Evolutionary conservation across 2,113 vertebrate species (phyloP).

Genomic region (Eolophus roseicapilla): DNA sequence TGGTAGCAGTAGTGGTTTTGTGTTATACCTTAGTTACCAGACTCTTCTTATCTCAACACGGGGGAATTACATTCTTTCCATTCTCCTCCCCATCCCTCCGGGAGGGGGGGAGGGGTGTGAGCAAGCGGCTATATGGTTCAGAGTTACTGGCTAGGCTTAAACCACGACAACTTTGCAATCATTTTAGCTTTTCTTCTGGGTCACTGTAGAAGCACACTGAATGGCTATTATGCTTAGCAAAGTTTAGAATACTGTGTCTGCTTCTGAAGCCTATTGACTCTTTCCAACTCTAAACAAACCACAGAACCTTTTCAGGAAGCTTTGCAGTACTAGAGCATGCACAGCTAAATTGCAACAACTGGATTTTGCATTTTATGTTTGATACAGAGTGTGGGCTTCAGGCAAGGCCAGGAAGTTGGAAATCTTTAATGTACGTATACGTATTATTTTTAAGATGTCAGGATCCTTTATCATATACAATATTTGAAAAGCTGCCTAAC

Average conservation of each 20-base stretch:
- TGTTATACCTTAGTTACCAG: too few species aligned
- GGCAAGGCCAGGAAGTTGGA: neutral
- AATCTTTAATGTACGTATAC: neutral
- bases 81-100: too few species aligned
- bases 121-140: too few species aligned
- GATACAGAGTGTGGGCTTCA: neutral
- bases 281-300: neutral
- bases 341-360: neutral
- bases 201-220: neutral
- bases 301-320: neutral
- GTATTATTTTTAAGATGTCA: neutral
- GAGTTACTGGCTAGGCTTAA: too few species aligned
- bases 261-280: neutral
- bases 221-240: neutral
- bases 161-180: neutral
- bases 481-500: neutral
- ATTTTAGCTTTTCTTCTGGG: neutral
- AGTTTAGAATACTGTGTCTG: neutral
- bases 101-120: too few species aligned
- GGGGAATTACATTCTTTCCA: too few species aligned
- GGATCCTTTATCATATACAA: neutral
- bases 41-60: too few species aligned
- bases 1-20: too few species aligned
- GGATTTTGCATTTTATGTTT: neutral
- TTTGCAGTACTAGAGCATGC: neutral